Base-by-base conservation (phyloP, 2,888 invertebrate species). In the Thereva nobilitata region DNA sequence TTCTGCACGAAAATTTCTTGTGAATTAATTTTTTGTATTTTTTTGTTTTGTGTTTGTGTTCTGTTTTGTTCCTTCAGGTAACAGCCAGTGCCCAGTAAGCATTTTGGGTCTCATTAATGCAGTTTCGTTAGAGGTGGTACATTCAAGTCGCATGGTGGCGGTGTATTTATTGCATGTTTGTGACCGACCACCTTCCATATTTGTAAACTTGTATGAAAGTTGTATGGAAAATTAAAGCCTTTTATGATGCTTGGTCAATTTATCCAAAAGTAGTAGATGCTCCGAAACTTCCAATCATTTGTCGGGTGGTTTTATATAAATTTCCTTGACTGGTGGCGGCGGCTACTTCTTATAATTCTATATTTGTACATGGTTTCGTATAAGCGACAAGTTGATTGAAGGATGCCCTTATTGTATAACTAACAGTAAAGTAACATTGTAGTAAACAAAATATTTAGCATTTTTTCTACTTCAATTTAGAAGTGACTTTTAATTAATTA, bases 211-310 rank as follows among this genome's bases (percentile, higher is more conserved):
- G 59, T 45, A 59, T 59, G 59, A 59, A 59, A 59, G 59, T 59
- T 59, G 47, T 42, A 34, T 10, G 49, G 38, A 57, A 59, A 59
- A 59, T 47, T 59, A 45, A 37, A 9, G 49, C 59, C 47, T 49
- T 59, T 59, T 59, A 47, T 40, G 59, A 34, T 5, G 12, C 23
- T 23, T n/a, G 35, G 8, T 59, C 47, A 49, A 35, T 59, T 49
- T 47, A 12, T 7, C 59, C 59, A 42, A 59, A 59, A 59, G 49
- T 49, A 59, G 59, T 45, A 59, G 59, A 12, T 59, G 59, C 59
- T 49, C 59, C 12, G 40, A 59, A 57, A 34, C 42, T 7, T 44
- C 9, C 23, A 23, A 23, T 23, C 23, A 23, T 23, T 23, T 23
- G 2, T 23, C 23, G 23, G 23, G 23, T 23, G 23, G 23, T 23